Evolutionary conservation across 2,113 vertebrate genomes (phyloP), one percentile per base, ranked within the genome.

Genomic region (Anguilla japonica): DNA sequence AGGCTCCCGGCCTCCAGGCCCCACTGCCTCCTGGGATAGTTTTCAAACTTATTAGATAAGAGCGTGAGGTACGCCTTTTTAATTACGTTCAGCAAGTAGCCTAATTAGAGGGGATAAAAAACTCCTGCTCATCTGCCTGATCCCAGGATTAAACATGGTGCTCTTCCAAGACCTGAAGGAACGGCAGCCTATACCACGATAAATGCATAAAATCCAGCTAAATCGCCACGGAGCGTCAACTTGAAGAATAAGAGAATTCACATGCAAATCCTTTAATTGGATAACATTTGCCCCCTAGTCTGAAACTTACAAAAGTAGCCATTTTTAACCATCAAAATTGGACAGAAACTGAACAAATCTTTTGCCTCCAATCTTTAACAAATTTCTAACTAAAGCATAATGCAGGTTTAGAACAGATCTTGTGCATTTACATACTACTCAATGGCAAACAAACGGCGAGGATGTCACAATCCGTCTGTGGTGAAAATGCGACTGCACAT

Each of bases 71-170:
- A 92, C 86, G 89, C 91, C 92, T 93, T 94, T 92, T 92, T 93
- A 95, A 96, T 94, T 92, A 91, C 22, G 87, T 89, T 91, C 88
- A 84, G 89, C 89, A 94, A 94, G 95, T 92, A 75, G 71, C 71
- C 71, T 75, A 95, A 95, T 94, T 93, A 94, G 92, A 93, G 46
- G 87, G 86, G 84, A 90, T 86, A 91, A 90, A 89, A 90, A 85
- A 86, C 80, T 93, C 93, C 89, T 89, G 92, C 89, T 92, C 89
- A 91, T 91, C 93, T 91, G 92, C 90, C 89, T 89, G 90, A 89
- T 93, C 91, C 91, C 91, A 91, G 92, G 93, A 94, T 94, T 94
- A 93, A 87, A 29, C 39, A 81, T 41, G n/a, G 41, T 56, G 20
- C 22, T 79, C 40, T 39, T 22, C 67, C 43, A 87, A 79, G 89